Conservation (phyloP, 2,113 vertebrate genomes). For the Poeciliopsis prolifica region DNA sequence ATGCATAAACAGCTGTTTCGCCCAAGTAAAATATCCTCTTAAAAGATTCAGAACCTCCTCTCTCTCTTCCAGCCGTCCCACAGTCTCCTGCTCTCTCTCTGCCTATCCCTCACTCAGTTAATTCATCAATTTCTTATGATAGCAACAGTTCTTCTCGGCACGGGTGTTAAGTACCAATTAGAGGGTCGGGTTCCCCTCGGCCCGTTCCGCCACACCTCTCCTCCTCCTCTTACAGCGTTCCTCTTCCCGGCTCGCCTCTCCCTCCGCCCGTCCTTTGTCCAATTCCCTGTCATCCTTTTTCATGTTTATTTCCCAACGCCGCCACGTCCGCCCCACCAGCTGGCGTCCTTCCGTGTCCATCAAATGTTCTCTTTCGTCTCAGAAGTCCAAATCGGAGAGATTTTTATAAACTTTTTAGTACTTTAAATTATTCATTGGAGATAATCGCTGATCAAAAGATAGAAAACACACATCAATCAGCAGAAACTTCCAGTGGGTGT, state of each 20-base stretch:
- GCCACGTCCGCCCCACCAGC: constrained; percentile 3
- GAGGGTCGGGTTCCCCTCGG: constrained; percentile 73
- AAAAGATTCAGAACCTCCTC: constrained; percentile 83
- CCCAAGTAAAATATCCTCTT: constrained; percentile 88
- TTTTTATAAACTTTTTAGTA: constrained; percentile 82
- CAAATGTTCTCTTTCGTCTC: constrained; percentile 44
- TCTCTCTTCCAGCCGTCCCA: constrained; percentile 53
- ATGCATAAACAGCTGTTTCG: constrained; percentile 89
- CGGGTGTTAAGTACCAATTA: constrained; percentile 84
- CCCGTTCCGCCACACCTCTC: constrained; percentile 74
- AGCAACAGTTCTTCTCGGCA: constrained; percentile 82
- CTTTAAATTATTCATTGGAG: constrained; percentile 79
- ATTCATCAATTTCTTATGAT: constrained; percentile 89
- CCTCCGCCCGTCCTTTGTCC: constrained; percentile 21
- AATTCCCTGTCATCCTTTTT: constrained; percentile 34
- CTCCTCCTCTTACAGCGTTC: constrained; percentile 54
- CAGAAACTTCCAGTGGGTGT: constrained; percentile 46
- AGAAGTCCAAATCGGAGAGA: constrained; percentile 47
- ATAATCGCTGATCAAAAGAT: constrained; percentile 83
- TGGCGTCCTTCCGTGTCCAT: constrained; percentile 43
- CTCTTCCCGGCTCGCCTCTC: constrained; percentile 22
- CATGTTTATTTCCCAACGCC: constrained; percentile 12
- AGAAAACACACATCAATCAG: constrained; percentile 79
- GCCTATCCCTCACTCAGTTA: constrained; percentile 76
- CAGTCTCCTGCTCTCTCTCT: constrained; percentile 59